Base-by-base conservation (phyloP, 2,888 invertebrate species). In the Eilema caniola region DNA sequence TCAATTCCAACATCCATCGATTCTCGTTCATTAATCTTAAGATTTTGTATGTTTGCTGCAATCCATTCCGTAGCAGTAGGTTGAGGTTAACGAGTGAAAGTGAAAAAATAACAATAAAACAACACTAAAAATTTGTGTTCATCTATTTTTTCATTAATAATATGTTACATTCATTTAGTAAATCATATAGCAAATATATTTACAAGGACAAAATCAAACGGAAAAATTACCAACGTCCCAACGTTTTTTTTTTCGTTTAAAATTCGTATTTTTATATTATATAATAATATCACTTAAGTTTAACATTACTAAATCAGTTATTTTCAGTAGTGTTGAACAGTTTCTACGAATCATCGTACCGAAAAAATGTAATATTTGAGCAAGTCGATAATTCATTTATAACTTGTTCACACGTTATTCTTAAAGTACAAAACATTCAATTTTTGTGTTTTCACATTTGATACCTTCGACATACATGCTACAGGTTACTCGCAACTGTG, bases 141-240 rank as follows among this genome's bases (percentile, higher is more conserved):
- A 93, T 94, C 94, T 95, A 95, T 94, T 93, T 93, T 86, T 92
- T 94, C 93, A 93, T 93, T 95, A 95, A 92, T 95, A 95, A 94
- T 95, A 94, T 93, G 93, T 94, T 95, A 95, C 94, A 95, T 94
- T 95, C 93, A 94, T 95, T 93, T 93, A 93, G 90, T 94, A 93
- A 95, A 95, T 94, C 91, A 95, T 95, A 95, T 92, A 94, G 94
- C 95, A 94, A 95, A 94, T 94, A 91, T 87, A 95, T 95, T 94
- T 95, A 95, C 95, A 95, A 92, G 93, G 94, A 93, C 92, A 92
- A 88, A 94, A 91, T 88, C 82, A 93, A 95, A 95, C 92, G 87
- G 91, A 94, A 94, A 90, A 92, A 89, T 90, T 85, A 89, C 89
- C 90, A 92, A 93, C 91, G 91, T 91, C 81, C 89, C 86, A 94